A percentile compares a stretch with the other conserved stretches of the same genome.
Conservation (phyloP, 2,797 vertebrate species). For the Tympanoctomys barrerae region DNA sequence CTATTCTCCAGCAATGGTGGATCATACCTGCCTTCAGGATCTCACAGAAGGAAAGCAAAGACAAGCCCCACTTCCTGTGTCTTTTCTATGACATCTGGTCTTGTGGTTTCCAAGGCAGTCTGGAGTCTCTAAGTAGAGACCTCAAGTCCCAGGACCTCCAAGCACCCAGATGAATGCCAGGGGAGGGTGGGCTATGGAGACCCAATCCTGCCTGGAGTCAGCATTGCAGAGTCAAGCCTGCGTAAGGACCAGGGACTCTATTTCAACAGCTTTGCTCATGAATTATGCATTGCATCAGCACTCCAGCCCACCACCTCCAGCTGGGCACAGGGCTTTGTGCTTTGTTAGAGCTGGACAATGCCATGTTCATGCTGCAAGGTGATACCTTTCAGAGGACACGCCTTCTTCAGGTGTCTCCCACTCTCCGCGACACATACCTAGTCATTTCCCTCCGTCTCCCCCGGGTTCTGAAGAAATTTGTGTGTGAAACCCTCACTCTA, state of each 20-base stretch:
- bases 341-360: neutral
- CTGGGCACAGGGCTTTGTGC: neutral
- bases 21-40: neutral
- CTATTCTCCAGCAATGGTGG: neutral
- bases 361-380: neutral
- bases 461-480: neutral
- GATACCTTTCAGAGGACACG: neutral
- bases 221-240: neutral
- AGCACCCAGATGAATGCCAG: neutral
- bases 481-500: neutral
- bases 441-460: neutral
- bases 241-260: neutral
- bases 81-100: neutral
- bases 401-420: neutral
- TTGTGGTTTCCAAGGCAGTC: neutral
- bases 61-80: neutral
- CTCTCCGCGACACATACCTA: neutral
- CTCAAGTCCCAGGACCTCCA: neutral
- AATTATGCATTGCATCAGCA: fast-evolving
- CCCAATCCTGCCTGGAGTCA: neutral
- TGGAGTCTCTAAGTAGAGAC: neutral
- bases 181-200: neutral
- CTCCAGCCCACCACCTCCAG: neutral
- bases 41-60: neutral
- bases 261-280: neutral